These are phyloP conservation scores for Eremophila alpestris DNA, from an alignment of 2,797 vertebrate genomes.

Conservation along the genomic window DNA sequence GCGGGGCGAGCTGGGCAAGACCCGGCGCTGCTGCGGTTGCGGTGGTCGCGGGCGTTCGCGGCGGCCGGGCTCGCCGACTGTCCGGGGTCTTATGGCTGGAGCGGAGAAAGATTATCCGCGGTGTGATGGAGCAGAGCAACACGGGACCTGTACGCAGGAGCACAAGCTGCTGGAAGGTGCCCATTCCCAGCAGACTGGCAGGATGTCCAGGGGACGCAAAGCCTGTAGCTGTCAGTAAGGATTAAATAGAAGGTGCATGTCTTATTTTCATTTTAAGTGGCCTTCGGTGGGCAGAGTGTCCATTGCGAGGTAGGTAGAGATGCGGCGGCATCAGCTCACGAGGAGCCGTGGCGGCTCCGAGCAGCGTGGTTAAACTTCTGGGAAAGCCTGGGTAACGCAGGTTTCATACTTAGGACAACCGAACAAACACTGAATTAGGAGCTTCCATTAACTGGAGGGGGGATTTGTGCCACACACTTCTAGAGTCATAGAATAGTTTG, in stretches of 20 bases:
- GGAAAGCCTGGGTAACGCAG: not conserved
- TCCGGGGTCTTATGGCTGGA: not conserved
- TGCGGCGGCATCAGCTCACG: not conserved
- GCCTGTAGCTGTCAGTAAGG: not conserved
- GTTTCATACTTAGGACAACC: accelerated
- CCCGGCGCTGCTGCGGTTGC: not conserved
- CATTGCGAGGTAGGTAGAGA: accelerated
- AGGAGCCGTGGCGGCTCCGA: not conserved
- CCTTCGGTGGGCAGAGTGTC: not conserved
- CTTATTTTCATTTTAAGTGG: not conserved
- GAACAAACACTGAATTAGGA: not conserved
- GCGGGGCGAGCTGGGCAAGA: not conserved
- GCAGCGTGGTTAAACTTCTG: not conserved
- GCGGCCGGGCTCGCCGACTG: no score
- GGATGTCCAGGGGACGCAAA: not conserved
- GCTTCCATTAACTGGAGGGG: not conserved
- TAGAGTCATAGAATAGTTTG: not conserved
- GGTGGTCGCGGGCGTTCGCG: not conserved
- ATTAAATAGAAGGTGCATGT: not conserved
- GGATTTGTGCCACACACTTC: not conserved
- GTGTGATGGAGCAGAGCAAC: not conserved
- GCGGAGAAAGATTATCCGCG: accelerated
- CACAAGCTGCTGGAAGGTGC: not conserved
- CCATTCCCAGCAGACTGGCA: accelerated
- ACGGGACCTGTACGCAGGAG: not conserved